phyloP scores from a whole-genome alignment of 2,113 vertebrate genomes.

The Neofelis nebulosa region DNA sequence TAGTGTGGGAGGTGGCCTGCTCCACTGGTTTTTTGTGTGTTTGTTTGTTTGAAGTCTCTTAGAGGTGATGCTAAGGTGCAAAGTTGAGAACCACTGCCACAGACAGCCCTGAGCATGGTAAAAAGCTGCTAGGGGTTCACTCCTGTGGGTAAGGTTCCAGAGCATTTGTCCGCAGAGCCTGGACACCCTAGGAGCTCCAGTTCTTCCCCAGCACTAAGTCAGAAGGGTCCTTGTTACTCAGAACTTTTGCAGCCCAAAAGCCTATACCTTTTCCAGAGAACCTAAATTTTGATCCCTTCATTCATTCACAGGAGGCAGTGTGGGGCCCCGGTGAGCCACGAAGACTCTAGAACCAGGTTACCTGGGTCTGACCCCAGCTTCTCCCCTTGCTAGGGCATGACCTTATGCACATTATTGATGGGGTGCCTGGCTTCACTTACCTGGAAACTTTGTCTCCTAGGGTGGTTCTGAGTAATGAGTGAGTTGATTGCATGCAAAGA shows the following conservation, averaged over 20 bases:
- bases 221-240: not conserved
- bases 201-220: not conserved
- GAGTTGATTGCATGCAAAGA: not conserved
- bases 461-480: not conserved
- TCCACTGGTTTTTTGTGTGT: not conserved
- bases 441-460: not conserved
- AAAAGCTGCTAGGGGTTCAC: not conserved
- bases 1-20: not conserved
- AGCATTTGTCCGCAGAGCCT: not conserved
- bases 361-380: not conserved
- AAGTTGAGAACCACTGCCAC: not conserved
- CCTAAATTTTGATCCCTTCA: not conserved
- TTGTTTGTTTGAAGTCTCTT: not conserved
- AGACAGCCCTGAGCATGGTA: not conserved
- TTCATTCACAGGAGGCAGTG: not conserved
- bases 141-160: not conserved
- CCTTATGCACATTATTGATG: not conserved
- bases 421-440: not conserved
- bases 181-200: too few relatives aligned
- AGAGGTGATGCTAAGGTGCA: not conserved
- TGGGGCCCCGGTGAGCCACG: not conserved
- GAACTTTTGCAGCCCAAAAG: not conserved
- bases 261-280: not conserved
- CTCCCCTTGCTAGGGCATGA: not conserved
- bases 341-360: not conserved